Percentiles rank a stretch among this genome's conserved stretches.
These are phyloP conservation scores for Tetranychus truncatus DNA, from an alignment of 2,888 invertebrate genomes.

Conservation along the genomic window DNA sequence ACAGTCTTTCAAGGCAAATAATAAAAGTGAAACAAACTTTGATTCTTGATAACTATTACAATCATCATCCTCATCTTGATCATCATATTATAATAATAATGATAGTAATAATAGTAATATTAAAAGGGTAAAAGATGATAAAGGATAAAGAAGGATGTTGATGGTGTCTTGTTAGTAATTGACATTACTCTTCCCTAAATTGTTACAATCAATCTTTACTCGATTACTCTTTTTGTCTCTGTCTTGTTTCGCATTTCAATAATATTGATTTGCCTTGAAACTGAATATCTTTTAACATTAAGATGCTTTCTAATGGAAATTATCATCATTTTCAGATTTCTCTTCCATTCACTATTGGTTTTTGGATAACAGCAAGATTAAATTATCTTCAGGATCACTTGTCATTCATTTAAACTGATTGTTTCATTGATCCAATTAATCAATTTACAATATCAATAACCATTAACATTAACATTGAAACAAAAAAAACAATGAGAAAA, in stretches of 20 bases:
- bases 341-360: background rate
- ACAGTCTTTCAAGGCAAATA: too few species aligned
- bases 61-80: background rate
- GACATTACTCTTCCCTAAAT: background rate
- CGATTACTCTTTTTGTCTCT: background rate
- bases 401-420: background rate
- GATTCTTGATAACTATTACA: background rate
- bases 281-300: background rate
- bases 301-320: background rate
- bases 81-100: background rate
- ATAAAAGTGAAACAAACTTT: background rate
- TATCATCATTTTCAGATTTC: background rate
- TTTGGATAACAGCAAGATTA: background rate
- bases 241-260: too few species aligned
- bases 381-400: background rate
- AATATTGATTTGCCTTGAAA: background rate
- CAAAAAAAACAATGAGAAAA: background rate
- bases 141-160: background rate
- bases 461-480: background rate
- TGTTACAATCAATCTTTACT: constrained; percentile 1
- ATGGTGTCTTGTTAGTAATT: background rate
- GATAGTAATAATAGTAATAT: background rate
- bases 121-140: background rate
- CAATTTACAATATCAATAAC: background rate
- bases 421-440: background rate